A percentile compares a stretch with the other conserved stretches of the same genome.
Evolutionary conservation across 2,113 vertebrate genomes (phyloP).

Genomic region (Zapornia atra): DNA sequence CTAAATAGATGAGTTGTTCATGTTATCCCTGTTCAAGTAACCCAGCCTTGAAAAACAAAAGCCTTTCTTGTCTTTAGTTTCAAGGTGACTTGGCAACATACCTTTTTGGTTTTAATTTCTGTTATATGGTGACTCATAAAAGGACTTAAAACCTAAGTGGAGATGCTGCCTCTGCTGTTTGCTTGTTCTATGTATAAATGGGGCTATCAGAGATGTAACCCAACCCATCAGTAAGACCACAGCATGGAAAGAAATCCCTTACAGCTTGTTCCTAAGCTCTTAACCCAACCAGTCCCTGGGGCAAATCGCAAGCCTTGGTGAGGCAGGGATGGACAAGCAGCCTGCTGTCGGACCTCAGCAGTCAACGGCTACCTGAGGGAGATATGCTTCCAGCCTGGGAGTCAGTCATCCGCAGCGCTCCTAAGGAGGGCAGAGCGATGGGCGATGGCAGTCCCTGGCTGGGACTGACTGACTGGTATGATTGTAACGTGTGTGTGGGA

Average conservation of each 20-base stretch:
- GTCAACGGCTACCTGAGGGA: background rate
- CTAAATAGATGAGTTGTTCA: background rate
- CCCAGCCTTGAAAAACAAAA: background rate
- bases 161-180: background rate
- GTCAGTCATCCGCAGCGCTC: accelerated
- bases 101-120: background rate
- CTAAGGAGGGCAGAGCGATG: background rate
- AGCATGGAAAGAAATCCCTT: background rate
- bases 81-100: background rate
- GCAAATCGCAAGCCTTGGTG: background rate
- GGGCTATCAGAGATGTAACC: background rate
- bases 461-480: accelerated
- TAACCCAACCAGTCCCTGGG: too few species aligned
- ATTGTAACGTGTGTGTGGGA: background rate
- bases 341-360: background rate
- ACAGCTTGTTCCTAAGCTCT: background rate
- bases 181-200: background rate
- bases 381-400: accelerated
- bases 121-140: background rate
- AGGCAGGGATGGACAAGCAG: background rate
- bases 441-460: background rate
- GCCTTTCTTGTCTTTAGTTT: background rate
- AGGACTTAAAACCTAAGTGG: background rate
- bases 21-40: background rate
- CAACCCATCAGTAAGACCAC: background rate